Evolutionary conservation across 2,797 vertebrate species (phyloP).

Genomic region (Mionectes olivaceus): DNA sequence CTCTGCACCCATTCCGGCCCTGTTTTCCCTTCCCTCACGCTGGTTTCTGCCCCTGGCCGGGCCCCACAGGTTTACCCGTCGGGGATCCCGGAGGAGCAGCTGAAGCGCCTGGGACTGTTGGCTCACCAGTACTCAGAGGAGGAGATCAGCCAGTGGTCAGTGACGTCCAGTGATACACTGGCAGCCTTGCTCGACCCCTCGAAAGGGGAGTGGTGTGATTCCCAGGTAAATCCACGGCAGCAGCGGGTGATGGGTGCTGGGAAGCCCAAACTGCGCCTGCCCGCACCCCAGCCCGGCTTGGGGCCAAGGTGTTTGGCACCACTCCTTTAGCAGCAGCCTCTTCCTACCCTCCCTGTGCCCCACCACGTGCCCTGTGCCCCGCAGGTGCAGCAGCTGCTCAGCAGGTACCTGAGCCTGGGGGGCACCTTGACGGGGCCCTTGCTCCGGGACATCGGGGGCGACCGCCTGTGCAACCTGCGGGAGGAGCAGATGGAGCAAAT

Average conservation of each 20-base stretch:
- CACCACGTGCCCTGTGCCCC: background rate
- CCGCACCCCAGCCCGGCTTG: fast-evolving
- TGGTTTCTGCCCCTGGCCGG: background rate
- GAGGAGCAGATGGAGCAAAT: slow-evolving; percentile 59
- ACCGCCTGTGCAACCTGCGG: slow-evolving; percentile 58
- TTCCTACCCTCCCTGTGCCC: background rate
- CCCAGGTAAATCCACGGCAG: slow-evolving; percentile 19
- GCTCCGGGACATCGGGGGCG: slow-evolving; percentile 3
- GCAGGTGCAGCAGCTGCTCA: slow-evolving; percentile 43
- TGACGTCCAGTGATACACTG: slow-evolving; percentile 33
- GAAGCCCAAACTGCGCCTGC: fast-evolving
- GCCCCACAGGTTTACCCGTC: slow-evolving; percentile 12
- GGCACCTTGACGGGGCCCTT: slow-evolving; percentile 36
- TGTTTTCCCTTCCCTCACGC: background rate
- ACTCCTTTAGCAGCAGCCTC: fast-evolving
- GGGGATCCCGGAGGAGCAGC: slow-evolving; percentile 55
- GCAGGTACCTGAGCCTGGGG: slow-evolving; percentile 50
- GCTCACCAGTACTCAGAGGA: background rate
- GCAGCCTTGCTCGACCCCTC: background rate
- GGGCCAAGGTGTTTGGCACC: fast-evolving
- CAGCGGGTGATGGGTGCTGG: fast-evolving
- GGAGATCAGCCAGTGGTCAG: slow-evolving; percentile 64
- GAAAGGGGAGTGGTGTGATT: fast-evolving
- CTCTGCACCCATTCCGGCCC: fast-evolving
- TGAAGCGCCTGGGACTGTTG: background rate